A percentile compares a stretch with the other conserved stretches of the same genome.
These are phyloP conservation scores for Apeira syringaria DNA, from an alignment of 2,888 invertebrate species.

Conservation along the genomic window DNA sequence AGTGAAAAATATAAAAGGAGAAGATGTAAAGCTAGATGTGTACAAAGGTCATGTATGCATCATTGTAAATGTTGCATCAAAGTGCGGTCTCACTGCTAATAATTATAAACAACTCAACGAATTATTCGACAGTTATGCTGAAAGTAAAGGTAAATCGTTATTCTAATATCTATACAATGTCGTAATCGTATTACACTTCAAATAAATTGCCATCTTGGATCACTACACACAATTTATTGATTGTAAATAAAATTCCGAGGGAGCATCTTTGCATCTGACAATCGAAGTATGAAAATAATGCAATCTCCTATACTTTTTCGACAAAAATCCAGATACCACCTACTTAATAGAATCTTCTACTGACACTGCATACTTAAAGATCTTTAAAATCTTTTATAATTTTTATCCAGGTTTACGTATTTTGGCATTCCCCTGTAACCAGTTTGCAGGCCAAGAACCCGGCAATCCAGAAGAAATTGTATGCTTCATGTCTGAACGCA, in stretches of 20 bases:
- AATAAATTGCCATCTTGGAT: too few relatives aligned
- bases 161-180: not conserved
- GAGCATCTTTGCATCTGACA: too few relatives aligned
- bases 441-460: conserved; percentile 90
- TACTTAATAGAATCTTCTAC: too few relatives aligned
- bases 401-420: conserved; percentile 85
- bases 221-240: too few relatives aligned
- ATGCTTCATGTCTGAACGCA: conserved; percentile 84
- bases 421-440: conserved; percentile 94
- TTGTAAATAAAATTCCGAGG: too few relatives aligned
- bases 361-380: too few relatives aligned
- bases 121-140: conserved; percentile 88
- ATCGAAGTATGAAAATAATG: too few relatives aligned
- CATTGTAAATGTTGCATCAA: conserved; percentile 94
- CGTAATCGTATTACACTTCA: too few relatives aligned
- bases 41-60: conserved; percentile 92
- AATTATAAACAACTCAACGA: conserved; percentile 93
- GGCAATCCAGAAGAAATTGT: conserved; percentile 86
- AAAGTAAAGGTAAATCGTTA: conserved; percentile 79
- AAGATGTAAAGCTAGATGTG: conserved; percentile 90
- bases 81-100: conserved; percentile 92
- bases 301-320: too few relatives aligned
- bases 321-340: too few relatives aligned
- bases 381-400: too few relatives aligned
- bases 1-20: conserved; percentile 92